Conservation (phyloP, 2,888 invertebrate genomes). For the Amphipoea oculea region DNA sequence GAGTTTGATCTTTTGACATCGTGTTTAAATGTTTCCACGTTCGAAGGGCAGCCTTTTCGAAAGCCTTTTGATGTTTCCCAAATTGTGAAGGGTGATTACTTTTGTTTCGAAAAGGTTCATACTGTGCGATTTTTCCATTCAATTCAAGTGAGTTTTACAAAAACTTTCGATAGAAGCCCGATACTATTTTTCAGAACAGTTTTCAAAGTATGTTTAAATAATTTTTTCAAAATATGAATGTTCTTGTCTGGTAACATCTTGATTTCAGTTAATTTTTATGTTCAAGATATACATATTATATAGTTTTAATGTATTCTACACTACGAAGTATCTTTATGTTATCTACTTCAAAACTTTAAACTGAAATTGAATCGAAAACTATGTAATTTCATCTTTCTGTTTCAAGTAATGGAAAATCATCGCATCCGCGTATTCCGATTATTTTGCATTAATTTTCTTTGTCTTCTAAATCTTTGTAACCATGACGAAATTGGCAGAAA, state of each 20-base stretch:
- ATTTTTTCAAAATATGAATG: neutral
- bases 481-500: neutral
- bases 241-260: neutral
- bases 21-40: conserved; percentile 18
- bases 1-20: conserved; percentile 11
- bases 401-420: neutral
- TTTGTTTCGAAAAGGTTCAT: conserved; percentile 23
- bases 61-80: conserved; percentile 21
- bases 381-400: neutral
- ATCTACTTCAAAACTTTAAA: neutral
- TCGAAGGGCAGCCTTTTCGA: conserved; percentile 1
- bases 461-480: neutral
- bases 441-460: neutral
- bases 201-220: neutral
- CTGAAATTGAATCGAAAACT: neutral
- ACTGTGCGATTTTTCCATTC: neutral
- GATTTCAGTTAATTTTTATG: neutral
- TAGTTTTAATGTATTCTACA: neutral
- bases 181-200: neutral
- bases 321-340: neutral
- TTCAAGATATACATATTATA: no score
- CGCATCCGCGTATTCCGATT: neutral
- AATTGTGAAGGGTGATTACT: conserved; percentile 20
- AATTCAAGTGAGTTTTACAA: neutral
- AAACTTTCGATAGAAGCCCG: neutral